A percentile compares a stretch with the other conserved stretches of the same genome.
Conservation (phyloP, 2,113 vertebrate genomes). For the Carassius carassius region DNA sequence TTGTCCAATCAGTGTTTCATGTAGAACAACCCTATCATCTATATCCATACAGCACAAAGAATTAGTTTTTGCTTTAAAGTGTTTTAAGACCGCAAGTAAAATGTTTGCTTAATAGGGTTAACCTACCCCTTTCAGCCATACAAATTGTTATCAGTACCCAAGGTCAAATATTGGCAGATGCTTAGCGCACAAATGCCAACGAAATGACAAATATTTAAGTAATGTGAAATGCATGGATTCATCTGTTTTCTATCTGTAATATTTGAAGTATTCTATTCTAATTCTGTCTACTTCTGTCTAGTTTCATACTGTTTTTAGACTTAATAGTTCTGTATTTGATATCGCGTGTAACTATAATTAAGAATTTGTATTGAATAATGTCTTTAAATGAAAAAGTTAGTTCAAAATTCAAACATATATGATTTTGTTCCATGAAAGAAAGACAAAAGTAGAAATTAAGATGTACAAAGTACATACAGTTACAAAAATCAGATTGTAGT, state of each 20-base stretch:
- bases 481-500: no score
- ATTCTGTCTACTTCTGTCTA: background rate
- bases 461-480: no score
- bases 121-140: background rate
- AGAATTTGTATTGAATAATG: background rate
- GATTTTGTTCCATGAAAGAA: no score
- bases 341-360: background rate
- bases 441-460: no score
- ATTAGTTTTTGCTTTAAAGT: background rate
- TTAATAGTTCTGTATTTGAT: no score
- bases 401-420: no score
- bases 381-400: background rate
- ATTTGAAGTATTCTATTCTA: background rate
- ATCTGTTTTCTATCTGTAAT: background rate
- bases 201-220: background rate
- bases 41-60: background rate
- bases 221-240: conserved; percentile 5
- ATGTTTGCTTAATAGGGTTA: background rate
- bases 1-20: conserved; percentile 19
- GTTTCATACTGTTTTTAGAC: background rate
- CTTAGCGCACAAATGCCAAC: background rate
- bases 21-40: background rate
- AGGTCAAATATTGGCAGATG: background rate
- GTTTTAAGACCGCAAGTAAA: background rate
- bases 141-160: background rate